Evolutionary conservation across 2,797 vertebrate genomes (phyloP).

Genomic region (Malurus leucopterus): DNA sequence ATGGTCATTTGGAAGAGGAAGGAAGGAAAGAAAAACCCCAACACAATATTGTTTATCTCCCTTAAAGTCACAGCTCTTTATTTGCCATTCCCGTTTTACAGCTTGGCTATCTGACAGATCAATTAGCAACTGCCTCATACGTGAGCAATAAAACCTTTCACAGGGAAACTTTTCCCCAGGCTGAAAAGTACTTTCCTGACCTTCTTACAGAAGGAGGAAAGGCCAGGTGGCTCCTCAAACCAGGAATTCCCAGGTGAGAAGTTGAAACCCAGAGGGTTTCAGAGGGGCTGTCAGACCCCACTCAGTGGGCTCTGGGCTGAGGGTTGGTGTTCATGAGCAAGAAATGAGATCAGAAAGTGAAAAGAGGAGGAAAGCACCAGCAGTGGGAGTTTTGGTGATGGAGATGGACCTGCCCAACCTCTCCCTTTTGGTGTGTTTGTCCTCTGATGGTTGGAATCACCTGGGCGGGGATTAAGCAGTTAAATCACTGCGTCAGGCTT

Average conservation of each 20-base stretch:
- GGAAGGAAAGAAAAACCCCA: neutral
- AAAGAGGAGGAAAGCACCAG: neutral
- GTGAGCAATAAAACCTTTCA: neutral
- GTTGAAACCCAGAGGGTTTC: neutral
- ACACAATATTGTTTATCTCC: conserved; percentile 1
- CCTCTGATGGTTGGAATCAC: neutral
- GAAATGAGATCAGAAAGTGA: neutral
- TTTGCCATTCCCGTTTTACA: neutral
- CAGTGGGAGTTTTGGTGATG: neutral
- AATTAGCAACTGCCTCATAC: neutral
- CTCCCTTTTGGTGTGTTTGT: neutral
- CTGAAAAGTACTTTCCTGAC: neutral
- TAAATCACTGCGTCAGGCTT: neutral
- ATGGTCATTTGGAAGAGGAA: conserved; percentile 56
- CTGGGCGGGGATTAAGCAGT: neutral
- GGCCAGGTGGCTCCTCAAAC: neutral
- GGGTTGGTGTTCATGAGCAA: neutral
- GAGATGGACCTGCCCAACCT: neutral
- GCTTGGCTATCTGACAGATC: conserved; percentile 4
- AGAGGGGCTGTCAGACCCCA: accelerated
- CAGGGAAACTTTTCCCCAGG: neutral
- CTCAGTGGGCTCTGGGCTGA: neutral
- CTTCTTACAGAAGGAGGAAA: neutral
- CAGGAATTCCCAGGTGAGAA: neutral
- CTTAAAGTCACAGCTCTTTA: neutral